These are phyloP conservation scores for Agriopis marginaria DNA, from an alignment of 2,888 invertebrate genomes.

Conservation along the genomic window DNA sequence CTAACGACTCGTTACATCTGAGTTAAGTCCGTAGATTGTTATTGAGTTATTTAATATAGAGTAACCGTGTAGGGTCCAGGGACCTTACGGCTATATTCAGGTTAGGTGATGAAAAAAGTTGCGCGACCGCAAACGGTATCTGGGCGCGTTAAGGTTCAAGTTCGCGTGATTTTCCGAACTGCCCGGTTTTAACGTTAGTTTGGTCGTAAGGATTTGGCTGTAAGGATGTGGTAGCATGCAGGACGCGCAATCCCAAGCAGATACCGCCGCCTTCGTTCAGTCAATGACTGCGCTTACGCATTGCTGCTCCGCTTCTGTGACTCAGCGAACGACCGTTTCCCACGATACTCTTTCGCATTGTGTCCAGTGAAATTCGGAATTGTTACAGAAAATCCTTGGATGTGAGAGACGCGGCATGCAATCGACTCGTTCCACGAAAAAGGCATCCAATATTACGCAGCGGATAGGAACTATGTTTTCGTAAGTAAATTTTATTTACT, in stretches of 20 bases:
- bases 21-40: conserved; percentile 42
- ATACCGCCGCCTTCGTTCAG: conserved; percentile 63
- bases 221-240: conserved; percentile 49
- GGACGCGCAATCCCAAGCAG: conserved; percentile 68
- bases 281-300: conserved; percentile 62
- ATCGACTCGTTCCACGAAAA: conserved; percentile 25
- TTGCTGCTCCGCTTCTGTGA: conserved; percentile 58
- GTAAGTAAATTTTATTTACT: conserved; percentile 39
- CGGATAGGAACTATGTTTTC: conserved; percentile 42
- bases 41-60: conserved; percentile 66
- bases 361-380: conserved; percentile 32
- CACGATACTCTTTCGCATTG: conserved; percentile 15
- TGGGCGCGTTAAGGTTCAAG: no score
- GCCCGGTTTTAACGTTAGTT: no score
- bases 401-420: conserved; percentile 32
- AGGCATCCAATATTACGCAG: conserved; percentile 15
- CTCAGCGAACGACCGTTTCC: conserved; percentile 28
- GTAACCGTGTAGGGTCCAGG: conserved; percentile 64
- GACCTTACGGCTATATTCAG: no score
- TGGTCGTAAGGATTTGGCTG: no score
- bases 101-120: no score
- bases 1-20: conserved; percentile 37
- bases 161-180: no score
- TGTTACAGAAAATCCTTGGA: conserved; percentile 13
- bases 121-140: no score